Evolutionary conservation across 2,888 invertebrate genomes (phyloP), one percentile per base, ranked within the genome.

Genomic region (Tipula confusa): DNA sequence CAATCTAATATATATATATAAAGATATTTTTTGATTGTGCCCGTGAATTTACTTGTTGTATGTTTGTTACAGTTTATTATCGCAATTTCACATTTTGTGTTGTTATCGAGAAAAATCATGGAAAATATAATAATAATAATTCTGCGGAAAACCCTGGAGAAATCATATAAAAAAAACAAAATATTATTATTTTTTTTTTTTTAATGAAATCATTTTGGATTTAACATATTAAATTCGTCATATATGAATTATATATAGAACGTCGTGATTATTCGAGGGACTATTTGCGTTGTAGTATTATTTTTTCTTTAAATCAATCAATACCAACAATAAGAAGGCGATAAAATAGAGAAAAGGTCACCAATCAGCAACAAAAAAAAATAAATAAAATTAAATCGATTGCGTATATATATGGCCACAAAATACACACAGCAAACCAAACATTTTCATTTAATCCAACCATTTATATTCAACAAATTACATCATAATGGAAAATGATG

Each of bases 401-500:
- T 64, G 6, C 11, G 2, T 38, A 9, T 11, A 7, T n/a, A 4
- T 64, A 24, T 13, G 18, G 24, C 64, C 18, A 64, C 24, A 64
- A 43, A 64, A 24, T 6, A 43, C 15, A 15, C 43, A n/a, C 43
- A 43, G 64, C n/a, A 64, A 64, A 18, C 64, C 64, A 7, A 24
- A 9, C 18, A 64, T 64, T 43, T 24, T 64, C 24, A 3, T 64
- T 64, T 64, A 64, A 64, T 64, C 64, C 64, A 24, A 18, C 64
- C 64, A 64, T 64, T 64, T 64, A 64, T 64, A 64, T 64, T 64
- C 64, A 64, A 64, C 64, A 64, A 64, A 64, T 64, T 64, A 64
- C 64, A 64, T 24, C 64, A 64, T 64, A 64, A 64, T 64, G 24
- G 64, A 64, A 64, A 64, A 64, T 64, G 64, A 64, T 24, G 64